phyloP scores from a whole-genome alignment of 2,888 invertebrate genomes.

The Palloptera scutellata region DNA sequence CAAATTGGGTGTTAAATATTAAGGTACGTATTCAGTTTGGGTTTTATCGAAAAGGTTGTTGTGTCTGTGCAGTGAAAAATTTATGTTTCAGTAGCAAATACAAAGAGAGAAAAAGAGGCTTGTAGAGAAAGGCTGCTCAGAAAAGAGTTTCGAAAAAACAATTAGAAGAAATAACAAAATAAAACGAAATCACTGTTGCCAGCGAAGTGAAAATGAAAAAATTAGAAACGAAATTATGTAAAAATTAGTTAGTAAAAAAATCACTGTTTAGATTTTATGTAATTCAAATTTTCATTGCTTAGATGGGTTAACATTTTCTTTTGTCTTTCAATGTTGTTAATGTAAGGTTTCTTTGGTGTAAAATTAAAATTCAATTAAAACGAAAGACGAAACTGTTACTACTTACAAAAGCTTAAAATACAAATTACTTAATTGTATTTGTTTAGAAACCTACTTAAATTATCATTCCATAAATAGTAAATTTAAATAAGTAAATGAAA shows the following conservation, averaged over 20 bases:
- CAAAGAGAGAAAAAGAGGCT: background rate
- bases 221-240: background rate
- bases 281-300: conserved; percentile 15
- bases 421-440: conserved; percentile 31
- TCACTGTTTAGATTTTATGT: conserved; percentile 21
- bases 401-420: conserved; percentile 33
- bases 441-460: conserved; percentile 30
- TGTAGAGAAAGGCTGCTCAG: background rate
- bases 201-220: background rate
- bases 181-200: background rate
- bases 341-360: conserved; percentile 9
- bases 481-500: background rate
- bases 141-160: background rate
- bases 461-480: conserved; percentile 32
- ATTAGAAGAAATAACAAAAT: background rate
- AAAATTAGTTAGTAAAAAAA: conserved; percentile 1
- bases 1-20: too few relatives aligned
- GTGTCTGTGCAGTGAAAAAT: too few relatives aligned
- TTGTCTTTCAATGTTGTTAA: conserved; percentile 25
- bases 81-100: too few relatives aligned
- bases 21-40: too few relatives aligned
- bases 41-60: too few relatives aligned
- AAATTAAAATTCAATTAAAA: background rate
- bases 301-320: conserved; percentile 43
- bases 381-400: conserved; percentile 16